These are phyloP conservation scores for Meda fulgida DNA, from an alignment of 2,797 vertebrate genomes.

Conservation along the genomic window DNA sequence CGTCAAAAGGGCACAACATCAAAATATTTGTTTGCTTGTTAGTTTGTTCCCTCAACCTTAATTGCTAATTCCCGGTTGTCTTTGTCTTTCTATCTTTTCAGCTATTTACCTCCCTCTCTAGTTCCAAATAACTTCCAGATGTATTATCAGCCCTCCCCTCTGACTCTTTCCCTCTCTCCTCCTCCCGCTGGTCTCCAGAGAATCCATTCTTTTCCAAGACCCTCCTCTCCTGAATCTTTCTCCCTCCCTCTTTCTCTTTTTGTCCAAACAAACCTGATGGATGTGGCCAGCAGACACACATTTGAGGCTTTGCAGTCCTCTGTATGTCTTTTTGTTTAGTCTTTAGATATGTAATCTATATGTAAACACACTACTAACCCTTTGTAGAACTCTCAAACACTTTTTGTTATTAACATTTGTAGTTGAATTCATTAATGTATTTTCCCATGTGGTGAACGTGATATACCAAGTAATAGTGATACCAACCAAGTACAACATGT, in stretches of 20 bases:
- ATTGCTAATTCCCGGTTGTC: slow-evolving; percentile 22
- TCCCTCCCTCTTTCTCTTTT: slow-evolving; percentile 29
- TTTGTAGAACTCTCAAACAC: not conserved
- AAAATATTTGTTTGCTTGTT: not conserved
- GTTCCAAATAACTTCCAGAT: slow-evolving; percentile 68
- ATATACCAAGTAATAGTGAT: not conserved
- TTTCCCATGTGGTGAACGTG: not conserved
- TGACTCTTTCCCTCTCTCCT: slow-evolving; percentile 33
- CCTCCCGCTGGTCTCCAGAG: slow-evolving; percentile 47
- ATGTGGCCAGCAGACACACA: slow-evolving; percentile 17
- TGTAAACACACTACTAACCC: slow-evolving; percentile 1
- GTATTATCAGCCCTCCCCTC: slow-evolving; percentile 53
- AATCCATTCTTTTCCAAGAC: slow-evolving; percentile 54
- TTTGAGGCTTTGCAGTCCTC: slow-evolving; percentile 29
- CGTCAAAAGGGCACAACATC: not conserved
- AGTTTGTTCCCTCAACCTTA: slow-evolving; percentile 23
- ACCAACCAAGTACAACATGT: not conserved
- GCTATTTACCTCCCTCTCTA: slow-evolving; percentile 30
- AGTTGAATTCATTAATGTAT: not conserved
- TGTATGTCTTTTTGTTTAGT: slow-evolving; percentile 18
- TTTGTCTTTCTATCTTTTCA: not conserved
- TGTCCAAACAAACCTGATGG: slow-evolving; percentile 53
- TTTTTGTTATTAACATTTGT: not conserved
- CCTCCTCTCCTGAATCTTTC: slow-evolving; percentile 40
- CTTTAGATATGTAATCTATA: not conserved